A percentile compares a stretch with the other conserved stretches of the same genome.
phyloP scores from a whole-genome alignment of 2,113 vertebrate species.

The Scalopus aquaticus region DNA sequence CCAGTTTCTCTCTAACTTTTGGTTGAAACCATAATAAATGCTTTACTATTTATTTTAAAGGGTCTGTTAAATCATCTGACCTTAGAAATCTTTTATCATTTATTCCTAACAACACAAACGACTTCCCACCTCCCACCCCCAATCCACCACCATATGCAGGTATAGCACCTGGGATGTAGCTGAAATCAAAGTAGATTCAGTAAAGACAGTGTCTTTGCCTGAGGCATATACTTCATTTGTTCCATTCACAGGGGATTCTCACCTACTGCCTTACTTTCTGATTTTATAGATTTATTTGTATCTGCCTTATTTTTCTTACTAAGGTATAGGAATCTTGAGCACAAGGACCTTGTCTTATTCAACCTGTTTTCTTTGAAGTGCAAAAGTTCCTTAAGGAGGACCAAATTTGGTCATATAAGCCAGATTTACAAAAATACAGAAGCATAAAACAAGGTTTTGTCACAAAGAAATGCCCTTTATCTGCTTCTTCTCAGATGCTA shows the following conservation, averaged over 20 bases:
- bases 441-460: background rate
- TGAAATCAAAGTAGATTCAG: background rate
- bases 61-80: background rate
- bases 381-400: background rate
- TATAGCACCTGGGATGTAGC: background rate
- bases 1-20: background rate
- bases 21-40: background rate
- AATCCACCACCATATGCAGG: rapidly evolving
- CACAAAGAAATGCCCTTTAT: background rate
- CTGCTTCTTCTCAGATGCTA: background rate
- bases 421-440: too few relatives aligned
- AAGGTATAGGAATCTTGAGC: conserved; percentile 4
- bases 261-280: background rate
- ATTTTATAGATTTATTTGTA: background rate
- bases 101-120: background rate
- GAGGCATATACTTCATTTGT: background rate
- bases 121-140: too few relatives aligned
- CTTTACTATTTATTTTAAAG: background rate
- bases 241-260: background rate
- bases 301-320: conserved; percentile 28
- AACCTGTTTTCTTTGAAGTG: background rate
- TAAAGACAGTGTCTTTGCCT: background rate
- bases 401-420: background rate
- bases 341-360: background rate
- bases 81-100: background rate